Percentiles rank a stretch among this genome's conserved stretches.
These are phyloP conservation scores for Fragum sueziense DNA, from an alignment of 2,888 invertebrate genomes.

Conservation along the genomic window DNA sequence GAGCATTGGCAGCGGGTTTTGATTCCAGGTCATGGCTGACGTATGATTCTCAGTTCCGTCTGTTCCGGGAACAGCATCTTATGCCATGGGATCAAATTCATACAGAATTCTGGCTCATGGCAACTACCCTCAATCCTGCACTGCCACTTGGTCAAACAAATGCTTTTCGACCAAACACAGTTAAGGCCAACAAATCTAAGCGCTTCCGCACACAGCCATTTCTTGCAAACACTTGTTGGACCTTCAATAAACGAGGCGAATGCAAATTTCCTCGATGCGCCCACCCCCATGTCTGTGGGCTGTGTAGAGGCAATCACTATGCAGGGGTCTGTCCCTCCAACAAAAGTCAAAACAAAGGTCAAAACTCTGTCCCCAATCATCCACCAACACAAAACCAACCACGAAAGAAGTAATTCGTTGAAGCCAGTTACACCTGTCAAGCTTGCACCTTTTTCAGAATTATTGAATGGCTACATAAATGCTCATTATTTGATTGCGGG, in stretches of 20 bases:
- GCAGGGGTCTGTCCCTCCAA: conserved; percentile 13
- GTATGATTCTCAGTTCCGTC: conserved; percentile 26
- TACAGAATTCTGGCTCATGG: conserved; percentile 17
- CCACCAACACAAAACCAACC: not conserved
- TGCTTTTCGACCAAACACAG: not conserved
- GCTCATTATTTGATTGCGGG: conserved; percentile 16
- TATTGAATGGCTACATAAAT: not conserved
- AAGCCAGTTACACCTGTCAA: not conserved
- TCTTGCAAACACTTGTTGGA: conserved; percentile 30
- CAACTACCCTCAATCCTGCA: not conserved
- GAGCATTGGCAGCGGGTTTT: conserved; percentile 18
- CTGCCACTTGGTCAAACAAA: not conserved
- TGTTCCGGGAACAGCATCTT: not conserved
- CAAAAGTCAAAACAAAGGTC: not conserved
- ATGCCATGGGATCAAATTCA: conserved; percentile 21
- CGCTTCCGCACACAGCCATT: not conserved
- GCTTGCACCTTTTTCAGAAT: not conserved
- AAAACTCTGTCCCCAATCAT: not conserved
- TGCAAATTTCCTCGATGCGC: conserved; percentile 3
- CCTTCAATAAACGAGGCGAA: conserved; percentile 19
- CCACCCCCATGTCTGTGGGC: conserved; percentile 28
- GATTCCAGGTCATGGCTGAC: conserved; percentile 8
- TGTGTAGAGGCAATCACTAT: conserved; percentile 22
- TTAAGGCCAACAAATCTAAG: not conserved
- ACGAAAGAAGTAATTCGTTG: not conserved